These are phyloP conservation scores for Melitaea athalia DNA, from an alignment of 2,888 invertebrate species.

Conservation along the genomic window DNA sequence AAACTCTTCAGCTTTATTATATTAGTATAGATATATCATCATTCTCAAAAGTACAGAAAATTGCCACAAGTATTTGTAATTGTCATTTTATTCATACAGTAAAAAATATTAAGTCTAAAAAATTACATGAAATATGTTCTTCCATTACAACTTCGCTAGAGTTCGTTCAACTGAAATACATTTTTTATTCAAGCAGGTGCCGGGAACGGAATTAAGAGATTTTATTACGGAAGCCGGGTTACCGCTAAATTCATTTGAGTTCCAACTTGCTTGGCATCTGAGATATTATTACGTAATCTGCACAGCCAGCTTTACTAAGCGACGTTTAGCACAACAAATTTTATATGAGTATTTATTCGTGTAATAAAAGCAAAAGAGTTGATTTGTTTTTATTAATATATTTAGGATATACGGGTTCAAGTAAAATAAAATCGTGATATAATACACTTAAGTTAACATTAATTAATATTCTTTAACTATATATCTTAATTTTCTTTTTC, in stretches of 20 bases:
- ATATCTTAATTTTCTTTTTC: no score
- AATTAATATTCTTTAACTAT: no score
- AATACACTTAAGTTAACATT: no score
- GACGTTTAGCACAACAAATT: constrained; percentile 7
- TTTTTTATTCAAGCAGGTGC: constrained; percentile 30
- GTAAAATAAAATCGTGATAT: no score
- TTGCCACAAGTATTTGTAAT: no score
- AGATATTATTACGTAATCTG: constrained; percentile 22
- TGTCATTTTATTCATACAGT: no score
- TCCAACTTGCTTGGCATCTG: constrained; percentile 9
- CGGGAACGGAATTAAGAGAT: constrained; percentile 33
- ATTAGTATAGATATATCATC: no score
- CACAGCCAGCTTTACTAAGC: background rate
- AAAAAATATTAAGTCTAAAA: background rate
- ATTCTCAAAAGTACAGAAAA: no score
- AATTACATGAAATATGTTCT: background rate
- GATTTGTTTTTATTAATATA: no score
- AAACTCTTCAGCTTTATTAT: no score
- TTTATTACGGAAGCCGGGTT: constrained; percentile 33
- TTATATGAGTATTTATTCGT: background rate
- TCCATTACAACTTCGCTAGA: background rate
- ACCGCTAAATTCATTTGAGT: constrained; percentile 32
- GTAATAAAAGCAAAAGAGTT: no score
- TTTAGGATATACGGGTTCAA: no score
- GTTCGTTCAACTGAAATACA: background rate